Conservation (phyloP, 1,140 invertebrate species). For the Drosophila saltans region DNA sequence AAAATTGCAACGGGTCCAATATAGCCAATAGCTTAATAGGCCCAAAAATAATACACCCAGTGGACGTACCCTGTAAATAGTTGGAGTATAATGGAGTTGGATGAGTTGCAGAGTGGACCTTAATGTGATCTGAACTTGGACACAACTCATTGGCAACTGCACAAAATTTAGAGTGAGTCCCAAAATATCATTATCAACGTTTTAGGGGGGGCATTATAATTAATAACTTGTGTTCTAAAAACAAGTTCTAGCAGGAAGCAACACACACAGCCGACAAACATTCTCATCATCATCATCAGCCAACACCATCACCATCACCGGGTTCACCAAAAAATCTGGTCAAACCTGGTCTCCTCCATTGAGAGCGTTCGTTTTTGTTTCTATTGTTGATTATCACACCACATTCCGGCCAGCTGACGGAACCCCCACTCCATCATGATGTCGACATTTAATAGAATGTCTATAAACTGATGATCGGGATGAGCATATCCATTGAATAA, state of each 20-base stretch:
- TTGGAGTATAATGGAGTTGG: neutral
- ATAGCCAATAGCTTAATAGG: conserved; percentile 71
- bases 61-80: conserved; percentile 65
- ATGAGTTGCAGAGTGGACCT: neutral
- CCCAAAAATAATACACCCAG: conserved; percentile 69
- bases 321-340: conserved; percentile 40
- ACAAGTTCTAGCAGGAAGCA: conserved; percentile 77
- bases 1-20: conserved; percentile 73
- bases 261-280: conserved; percentile 2
- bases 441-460: neutral
- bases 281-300: conserved; percentile 15
- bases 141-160: conserved; percentile 41
- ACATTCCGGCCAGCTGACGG: conserved; percentile 46
- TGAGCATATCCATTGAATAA: no score
- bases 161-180: conserved; percentile 7
- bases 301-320: neutral
- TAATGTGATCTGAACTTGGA: conserved; percentile 36
- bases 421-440: conserved; percentile 11
- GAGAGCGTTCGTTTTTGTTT: neutral
- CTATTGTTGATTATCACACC: conserved; percentile 23
- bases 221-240: conserved; percentile 41
- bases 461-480: neutral
- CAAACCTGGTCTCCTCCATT: conserved; percentile 44
- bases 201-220: conserved; percentile 49
- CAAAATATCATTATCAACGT: conserved; percentile 30